A percentile compares a stretch with the other conserved stretches of the same genome.
Evolutionary conservation across 2,113 vertebrate species (phyloP).

Genomic region (Toxotes chatareus): DNA sequence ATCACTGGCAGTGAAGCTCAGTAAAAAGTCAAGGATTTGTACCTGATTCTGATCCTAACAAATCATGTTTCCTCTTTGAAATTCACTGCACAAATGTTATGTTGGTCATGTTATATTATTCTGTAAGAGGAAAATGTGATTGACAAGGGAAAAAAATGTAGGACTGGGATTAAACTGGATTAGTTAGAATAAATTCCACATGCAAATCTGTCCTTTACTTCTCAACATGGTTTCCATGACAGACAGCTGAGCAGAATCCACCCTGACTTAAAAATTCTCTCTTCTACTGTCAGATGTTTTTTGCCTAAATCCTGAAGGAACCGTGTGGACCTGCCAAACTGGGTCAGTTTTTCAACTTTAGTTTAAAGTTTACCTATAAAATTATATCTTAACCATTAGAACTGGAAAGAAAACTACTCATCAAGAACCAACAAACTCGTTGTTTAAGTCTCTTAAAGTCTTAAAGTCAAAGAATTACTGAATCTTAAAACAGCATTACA

Average conservation of each 20-base stretch:
- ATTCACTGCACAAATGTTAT: not conserved
- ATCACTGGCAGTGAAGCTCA: not conserved
- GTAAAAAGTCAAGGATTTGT: not conserved
- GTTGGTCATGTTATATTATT: not conserved
- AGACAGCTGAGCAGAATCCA: not conserved
- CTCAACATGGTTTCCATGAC: conserved; percentile 1
- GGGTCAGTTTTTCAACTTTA: not conserved
- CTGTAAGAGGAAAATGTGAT: not conserved
- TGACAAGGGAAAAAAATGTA: not conserved
- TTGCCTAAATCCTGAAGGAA: not conserved
- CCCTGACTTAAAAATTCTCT: not conserved
- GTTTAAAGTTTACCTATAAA: not conserved
- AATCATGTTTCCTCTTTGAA: not conserved
- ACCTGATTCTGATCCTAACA: not conserved
- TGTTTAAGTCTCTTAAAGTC: not conserved
- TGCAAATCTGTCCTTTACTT: not conserved
- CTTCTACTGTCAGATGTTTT: not conserved
- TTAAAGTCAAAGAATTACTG: not conserved
- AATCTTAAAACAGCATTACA: not conserved
- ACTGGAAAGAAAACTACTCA: too few relatives aligned
- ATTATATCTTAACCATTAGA: not conserved
- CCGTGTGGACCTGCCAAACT: not conserved
- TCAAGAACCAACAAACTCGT: too few relatives aligned
- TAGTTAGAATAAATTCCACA: not conserved
- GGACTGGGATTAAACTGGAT: not conserved